Base-by-base conservation (phyloP, 2,888 invertebrate genomes). In the Clostera curtula region DNA sequence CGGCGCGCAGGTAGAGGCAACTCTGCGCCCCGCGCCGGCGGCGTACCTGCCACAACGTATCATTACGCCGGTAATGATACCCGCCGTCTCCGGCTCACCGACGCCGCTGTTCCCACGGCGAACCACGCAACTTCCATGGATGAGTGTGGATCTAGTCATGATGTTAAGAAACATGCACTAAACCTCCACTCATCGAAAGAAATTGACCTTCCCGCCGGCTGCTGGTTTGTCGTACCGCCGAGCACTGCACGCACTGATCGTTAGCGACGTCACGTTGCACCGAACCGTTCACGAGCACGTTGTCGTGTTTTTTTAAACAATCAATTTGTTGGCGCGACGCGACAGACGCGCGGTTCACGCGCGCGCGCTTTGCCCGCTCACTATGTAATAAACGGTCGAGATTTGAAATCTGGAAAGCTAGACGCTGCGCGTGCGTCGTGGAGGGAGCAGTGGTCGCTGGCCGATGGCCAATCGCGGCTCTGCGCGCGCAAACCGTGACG, bases 61-160 rank as follows among this genome's bases (percentile, higher is more conserved):
- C 71, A 75, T 79, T 77, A 79, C 67, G 52, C 57, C 61, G 56
- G 63, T 71, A 69, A 73, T 72, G 66, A 76, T 68, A 66, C 58
- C 65, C 57, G 55, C 52, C 52, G 55, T 65, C 63, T 57, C 63
- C 61, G 56, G 52, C 61, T 54, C 58, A 54, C 53, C 51, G 47
- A 42, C 57, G 41, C 51, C 44, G 40, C 40, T 39, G 30, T 37
- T 24, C 32, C 38, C 32, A 33, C 57, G 83, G 60, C 63, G 86
- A 77, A 70, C 74, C 77, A 71, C 76, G 79, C 84, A 82, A 83
- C 76, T 85, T 87, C 89, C 87, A 86, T 89, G 89, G 89, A 90
- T 90, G 89, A 90, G 89, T 90, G 89, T 89, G 89, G 89, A 89
- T 89, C 89, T 90, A 90, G 89, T 90, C 89, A 89, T 89, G 89